Base-by-base conservation (phyloP, 2,113 vertebrate species). In the Phrynocephalus versicolor region DNA sequence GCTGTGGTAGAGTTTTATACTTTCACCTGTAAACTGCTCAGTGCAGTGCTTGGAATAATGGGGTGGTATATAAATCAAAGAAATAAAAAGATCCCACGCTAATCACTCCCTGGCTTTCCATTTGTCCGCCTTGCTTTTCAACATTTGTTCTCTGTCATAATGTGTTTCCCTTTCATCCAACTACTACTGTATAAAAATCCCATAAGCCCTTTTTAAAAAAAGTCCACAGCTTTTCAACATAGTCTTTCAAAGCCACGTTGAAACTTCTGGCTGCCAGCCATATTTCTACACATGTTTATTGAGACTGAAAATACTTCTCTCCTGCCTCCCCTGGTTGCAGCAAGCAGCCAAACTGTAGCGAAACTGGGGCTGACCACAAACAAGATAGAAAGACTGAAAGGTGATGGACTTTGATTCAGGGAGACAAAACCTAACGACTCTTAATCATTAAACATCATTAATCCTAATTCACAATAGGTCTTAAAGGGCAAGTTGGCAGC, bases 151-250 rank as follows among this genome's bases (percentile, higher is more conserved):
- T 86, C 30, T 91, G 84, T 92, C 90, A 77, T 67, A 79, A 92
- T 62, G 93, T 84, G 91, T 88, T 88, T 75, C 81, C 23, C 57
- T 91, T 92, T 93, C 92, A 93, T 94, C 90, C 90, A 73, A 86
- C 30, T 79, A 86, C 30, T 79, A 45, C 35, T 85, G 71, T 94
- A 90, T 30, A 90, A 70, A 87, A 94, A 77, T 89, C 64, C 37
- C 72, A 45, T 62, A 33, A 75, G 37, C 6, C 58, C 8, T 15
- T 14, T 62, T 39, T 10, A 60, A 35, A 35, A 71, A n/a, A 60
- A 35, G 10, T 80, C 87, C 75, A 85, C 64, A 84, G 51, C 37
- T 90, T 90, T 93, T 79, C 86, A 62, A 93, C 55, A 85, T 86
- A 74, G 67, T 80, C 86, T 90, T 93, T 95, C 90, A 92, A 93